Percentiles rank a stretch among this genome's conserved stretches.
These are phyloP conservation scores for Apostichopus leukothele DNA, from an alignment of 53 echinoderm and acorn worm species.

Conservation along the genomic window DNA sequence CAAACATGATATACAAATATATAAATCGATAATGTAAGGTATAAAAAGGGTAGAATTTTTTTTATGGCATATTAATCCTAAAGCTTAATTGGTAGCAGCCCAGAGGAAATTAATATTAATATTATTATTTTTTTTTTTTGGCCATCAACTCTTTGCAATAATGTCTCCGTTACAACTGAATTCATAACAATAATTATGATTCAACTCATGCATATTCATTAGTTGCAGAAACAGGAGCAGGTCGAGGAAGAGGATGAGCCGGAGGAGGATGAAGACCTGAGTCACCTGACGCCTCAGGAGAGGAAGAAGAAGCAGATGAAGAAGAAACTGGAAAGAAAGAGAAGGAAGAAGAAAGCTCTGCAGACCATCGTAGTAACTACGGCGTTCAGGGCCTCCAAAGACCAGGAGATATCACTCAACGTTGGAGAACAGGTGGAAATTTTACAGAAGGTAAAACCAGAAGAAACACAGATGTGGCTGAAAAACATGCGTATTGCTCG, in stretches of 20 bases:
- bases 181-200: not conserved
- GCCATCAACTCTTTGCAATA: not conserved
- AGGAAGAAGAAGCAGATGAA: conserved; percentile 80
- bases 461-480: too few relatives aligned
- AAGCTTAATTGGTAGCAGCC: too few relatives aligned
- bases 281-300: conserved; percentile 80
- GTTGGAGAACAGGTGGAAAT: conserved; percentile 79
- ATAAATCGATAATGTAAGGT: too few relatives aligned
- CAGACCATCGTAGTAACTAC: conserved; percentile 83
- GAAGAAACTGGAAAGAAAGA: conserved; percentile 81
- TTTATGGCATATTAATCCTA: too few relatives aligned
- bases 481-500: too few relatives aligned
- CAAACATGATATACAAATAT: too few relatives aligned
- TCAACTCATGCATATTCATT: not conserved
- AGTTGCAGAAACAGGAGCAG: conserved; percentile 19
- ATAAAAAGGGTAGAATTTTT: too few relatives aligned
- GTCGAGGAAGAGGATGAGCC: conserved; percentile 57
- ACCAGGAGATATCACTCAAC: conserved; percentile 80
- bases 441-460: conserved; percentile 62
- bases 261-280: conserved; percentile 76
- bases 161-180: not conserved
- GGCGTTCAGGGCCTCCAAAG: conserved; percentile 82
- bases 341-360: conserved; percentile 79
- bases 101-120: too few relatives aligned
- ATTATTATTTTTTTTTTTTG: not conserved